These are phyloP conservation scores for Liposcelis brunnea DNA, from an alignment of 2,888 invertebrate genomes.

Conservation along the genomic window DNA sequence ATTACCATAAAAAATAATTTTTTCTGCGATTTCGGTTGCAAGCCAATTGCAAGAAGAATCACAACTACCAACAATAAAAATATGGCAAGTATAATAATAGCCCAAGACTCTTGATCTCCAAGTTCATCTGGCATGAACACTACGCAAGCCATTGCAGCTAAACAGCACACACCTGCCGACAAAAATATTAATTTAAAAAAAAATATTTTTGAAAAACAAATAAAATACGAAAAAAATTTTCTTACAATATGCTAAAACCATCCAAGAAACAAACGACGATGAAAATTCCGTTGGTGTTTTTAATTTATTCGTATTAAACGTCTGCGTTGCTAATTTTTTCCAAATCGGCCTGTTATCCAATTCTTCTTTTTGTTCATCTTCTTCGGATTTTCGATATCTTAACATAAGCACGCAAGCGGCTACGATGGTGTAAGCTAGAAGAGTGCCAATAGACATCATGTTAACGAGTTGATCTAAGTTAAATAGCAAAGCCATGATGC, in stretches of 20 bases:
- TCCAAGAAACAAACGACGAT: slow-evolving; percentile 27
- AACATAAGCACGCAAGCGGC: slow-evolving; percentile 70
- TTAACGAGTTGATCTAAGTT: slow-evolving; percentile 68
- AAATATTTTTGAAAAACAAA: slow-evolving; percentile 3
- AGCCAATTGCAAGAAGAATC: slow-evolving; percentile 34
- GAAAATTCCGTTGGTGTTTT: slow-evolving; percentile 28
- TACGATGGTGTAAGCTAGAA: slow-evolving; percentile 77
- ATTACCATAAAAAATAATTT: slow-evolving; percentile 45
- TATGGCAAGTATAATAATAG: slow-evolving; percentile 23
- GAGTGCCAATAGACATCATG: slow-evolving; percentile 80
- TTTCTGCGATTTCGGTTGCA: slow-evolving; percentile 44
- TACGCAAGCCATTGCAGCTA: slow-evolving; percentile 11
- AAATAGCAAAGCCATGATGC: slow-evolving; percentile 63
- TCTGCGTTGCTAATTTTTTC: slow-evolving; percentile 17
- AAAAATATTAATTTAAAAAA: slow-evolving; percentile 8
- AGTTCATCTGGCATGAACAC: slow-evolving; percentile 21
- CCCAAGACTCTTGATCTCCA: slow-evolving; percentile 16
- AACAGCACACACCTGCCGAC: not conserved
- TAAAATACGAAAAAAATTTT: no score
- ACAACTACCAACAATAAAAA: slow-evolving; percentile 22
- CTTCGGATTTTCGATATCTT: slow-evolving; percentile 26
- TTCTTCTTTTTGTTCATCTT: slow-evolving; percentile 14
- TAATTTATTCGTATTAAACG: slow-evolving; percentile 27
- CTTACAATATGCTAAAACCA: slow-evolving; percentile 29
- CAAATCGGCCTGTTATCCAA: not conserved